Evolutionary conservation across 2,888 invertebrate species (phyloP).

Genomic region (Hydrotaea cyrtoneurina): DNA sequence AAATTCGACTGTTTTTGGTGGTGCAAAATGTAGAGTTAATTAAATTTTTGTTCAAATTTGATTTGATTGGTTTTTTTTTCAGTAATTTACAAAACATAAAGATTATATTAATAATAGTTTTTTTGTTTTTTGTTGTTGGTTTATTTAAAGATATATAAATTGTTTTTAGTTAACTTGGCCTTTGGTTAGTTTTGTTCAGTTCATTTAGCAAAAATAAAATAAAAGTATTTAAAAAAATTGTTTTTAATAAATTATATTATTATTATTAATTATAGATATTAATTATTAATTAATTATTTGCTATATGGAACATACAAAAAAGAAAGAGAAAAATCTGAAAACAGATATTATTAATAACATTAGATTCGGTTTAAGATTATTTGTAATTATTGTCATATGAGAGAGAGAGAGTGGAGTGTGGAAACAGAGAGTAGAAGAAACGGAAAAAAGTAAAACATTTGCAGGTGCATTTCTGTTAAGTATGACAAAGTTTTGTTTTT

Average conservation of each 20-base stretch:
- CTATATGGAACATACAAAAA: slow-evolving; percentile 60
- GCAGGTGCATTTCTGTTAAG: slow-evolving; percentile 35
- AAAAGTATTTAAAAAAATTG: slow-evolving; percentile 61
- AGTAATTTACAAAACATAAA: slow-evolving; percentile 69
- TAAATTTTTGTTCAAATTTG: slow-evolving; percentile 51
- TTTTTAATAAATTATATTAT: slow-evolving; percentile 48
- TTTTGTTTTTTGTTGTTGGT: slow-evolving; percentile 42
- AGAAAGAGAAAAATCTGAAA: slow-evolving; percentile 42
- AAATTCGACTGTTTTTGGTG: slow-evolving; percentile 45
- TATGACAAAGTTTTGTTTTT: background rate
- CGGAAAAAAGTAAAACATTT: slow-evolving; percentile 44
- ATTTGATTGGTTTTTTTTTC: slow-evolving; percentile 37
- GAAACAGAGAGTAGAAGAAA: slow-evolving; percentile 14
- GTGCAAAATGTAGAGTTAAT: slow-evolving; percentile 69
- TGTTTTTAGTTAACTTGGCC: slow-evolving; percentile 81
- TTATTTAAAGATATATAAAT: slow-evolving; percentile 64
- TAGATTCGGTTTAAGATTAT: slow-evolving; percentile 44
- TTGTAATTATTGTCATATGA: slow-evolving; percentile 4
- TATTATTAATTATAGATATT: slow-evolving; percentile 54
- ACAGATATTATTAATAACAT: slow-evolving; percentile 61
- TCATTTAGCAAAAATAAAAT: slow-evolving; percentile 65
- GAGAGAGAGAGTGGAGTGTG: background rate
- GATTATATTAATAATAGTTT: slow-evolving; percentile 53
- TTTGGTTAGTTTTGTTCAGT: slow-evolving; percentile 80
- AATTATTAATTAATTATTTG: slow-evolving; percentile 56